Base-by-base conservation (phyloP, 2,113 vertebrate genomes). In the Rhabdornis inornatus region DNA sequence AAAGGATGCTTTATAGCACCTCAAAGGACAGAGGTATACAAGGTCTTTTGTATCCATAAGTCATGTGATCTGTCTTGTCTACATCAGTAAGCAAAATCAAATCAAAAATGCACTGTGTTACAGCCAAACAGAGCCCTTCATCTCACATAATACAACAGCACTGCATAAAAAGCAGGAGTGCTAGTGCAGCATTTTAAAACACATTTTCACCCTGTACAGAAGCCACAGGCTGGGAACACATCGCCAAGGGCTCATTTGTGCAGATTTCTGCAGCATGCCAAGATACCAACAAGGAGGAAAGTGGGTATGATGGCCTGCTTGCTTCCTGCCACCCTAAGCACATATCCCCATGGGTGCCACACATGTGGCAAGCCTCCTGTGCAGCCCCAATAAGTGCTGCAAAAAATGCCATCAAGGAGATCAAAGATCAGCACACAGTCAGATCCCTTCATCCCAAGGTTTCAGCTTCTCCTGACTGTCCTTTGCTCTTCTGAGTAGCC, bases 351-450 rank as follows among this genome's bases (percentile, higher is more conserved):
- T 2, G 2, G 44, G 23, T 22, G 22, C 12, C 28, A 37, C 0
- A 0, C 19, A 19, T 0, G 0, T 14, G 23, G 14, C 33, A n/a
- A 83, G 31, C 3, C 24, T 18, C 17, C 9, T 25, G 3, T 16
- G 16, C 31, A 91, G 39, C 8, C 47, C 49, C 17, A 23, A 37
- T 30, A 28, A 69, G 10, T 23, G n/a, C 44, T 80, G 22, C 15
- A 39, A 60, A 60, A 64, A 42, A 25, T 5, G 17, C 5, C 45
- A 12, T 8, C 17, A 52, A 57, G 27, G 15, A 79, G 39, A 56
- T 50, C 12, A 39, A 52, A 27, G 7, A 82, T 16, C 6, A 80
- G 42, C n/a, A 82, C 7, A 6, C 1, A 12, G 7, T 28, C 22
- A 40, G 31, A 33, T 10, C 16, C 57, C 25, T 83, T n/a, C 53